Percentiles rank a stretch among this genome's conserved stretches.
These are phyloP conservation scores for Eulemur coronatus DNA, from an alignment of 2,797 vertebrate genomes.

Conservation along the genomic window DNA sequence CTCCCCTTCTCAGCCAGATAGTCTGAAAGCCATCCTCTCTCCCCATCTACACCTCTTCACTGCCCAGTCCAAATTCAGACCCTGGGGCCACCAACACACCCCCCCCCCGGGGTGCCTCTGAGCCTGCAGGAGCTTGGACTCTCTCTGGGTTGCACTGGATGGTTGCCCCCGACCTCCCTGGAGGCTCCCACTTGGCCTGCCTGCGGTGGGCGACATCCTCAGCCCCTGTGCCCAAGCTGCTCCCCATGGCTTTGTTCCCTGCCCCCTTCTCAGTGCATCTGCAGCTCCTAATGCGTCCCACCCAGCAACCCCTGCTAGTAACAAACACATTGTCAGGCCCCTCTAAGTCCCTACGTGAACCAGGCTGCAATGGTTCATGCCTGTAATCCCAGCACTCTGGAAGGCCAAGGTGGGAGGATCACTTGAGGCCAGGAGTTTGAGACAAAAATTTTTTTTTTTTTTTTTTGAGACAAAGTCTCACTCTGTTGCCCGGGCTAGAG, in stretches of 20 bases:
- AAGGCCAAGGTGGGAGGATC: no score
- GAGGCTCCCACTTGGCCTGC: background rate
- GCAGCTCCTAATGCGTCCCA: background rate
- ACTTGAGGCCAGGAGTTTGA: no score
- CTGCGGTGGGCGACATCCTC: rapidly evolving
- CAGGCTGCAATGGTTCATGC: no score
- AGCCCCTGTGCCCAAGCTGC: background rate
- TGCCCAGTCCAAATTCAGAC: background rate
- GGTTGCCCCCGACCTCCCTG: background rate
- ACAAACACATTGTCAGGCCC: background rate
- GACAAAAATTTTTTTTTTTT: no score
- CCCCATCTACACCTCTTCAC: background rate
- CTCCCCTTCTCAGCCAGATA: background rate
- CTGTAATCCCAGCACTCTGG: no score
- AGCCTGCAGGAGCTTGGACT: background rate
- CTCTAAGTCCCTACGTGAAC: background rate
- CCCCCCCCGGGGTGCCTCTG: background rate
- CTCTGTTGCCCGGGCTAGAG: no score
- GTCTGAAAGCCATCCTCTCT: background rate
- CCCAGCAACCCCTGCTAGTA: background rate
- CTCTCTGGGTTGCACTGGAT: background rate
- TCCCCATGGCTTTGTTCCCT: background rate
- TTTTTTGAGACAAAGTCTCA: no score
- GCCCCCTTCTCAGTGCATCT: background rate
- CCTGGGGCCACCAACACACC: background rate